Conservation (phyloP, 2,888 invertebrate species). For the Ethmia dodecea region DNA sequence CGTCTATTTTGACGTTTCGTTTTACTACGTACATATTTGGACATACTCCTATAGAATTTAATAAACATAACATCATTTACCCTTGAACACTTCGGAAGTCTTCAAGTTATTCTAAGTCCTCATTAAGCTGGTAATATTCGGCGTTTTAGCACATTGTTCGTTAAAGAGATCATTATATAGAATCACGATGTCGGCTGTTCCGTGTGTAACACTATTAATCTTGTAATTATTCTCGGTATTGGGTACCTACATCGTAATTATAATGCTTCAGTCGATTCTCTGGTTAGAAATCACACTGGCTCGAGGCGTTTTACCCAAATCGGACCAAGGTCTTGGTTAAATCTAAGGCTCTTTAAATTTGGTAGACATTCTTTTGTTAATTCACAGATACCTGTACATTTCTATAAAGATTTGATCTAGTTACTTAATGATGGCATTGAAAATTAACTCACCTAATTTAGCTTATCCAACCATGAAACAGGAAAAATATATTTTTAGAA, state of each 20-base stretch:
- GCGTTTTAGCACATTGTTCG: slow-evolving; percentile 50
- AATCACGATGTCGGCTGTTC: slow-evolving; percentile 61
- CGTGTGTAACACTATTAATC: slow-evolving; percentile 58
- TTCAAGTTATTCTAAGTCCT: slow-evolving; percentile 46
- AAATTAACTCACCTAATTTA: too few species aligned
- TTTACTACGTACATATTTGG: too few species aligned
- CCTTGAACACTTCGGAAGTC: slow-evolving; percentile 71
- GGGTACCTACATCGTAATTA: slow-evolving; percentile 17
- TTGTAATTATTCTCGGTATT: slow-evolving; percentile 40
- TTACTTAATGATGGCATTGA: too few species aligned
- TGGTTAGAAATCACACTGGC: background rate
- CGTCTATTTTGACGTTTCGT: too few species aligned
- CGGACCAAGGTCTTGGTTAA: background rate
- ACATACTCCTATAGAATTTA: too few species aligned
- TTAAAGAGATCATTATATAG: slow-evolving; percentile 51
- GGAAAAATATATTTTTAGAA: too few species aligned
- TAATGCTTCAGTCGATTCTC: slow-evolving; percentile 1
- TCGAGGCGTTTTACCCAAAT: background rate
- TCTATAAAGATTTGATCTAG: too few species aligned
- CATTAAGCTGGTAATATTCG: slow-evolving; percentile 40
- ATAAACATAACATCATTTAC: slow-evolving; percentile 15
- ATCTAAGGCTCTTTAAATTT: background rate
- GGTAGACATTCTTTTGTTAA: too few species aligned
- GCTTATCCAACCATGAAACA: too few species aligned
- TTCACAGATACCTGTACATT: too few species aligned